Evolutionary conservation across 2,888 invertebrate genomes (phyloP).

Genomic region (Chorisops tibialis): DNA sequence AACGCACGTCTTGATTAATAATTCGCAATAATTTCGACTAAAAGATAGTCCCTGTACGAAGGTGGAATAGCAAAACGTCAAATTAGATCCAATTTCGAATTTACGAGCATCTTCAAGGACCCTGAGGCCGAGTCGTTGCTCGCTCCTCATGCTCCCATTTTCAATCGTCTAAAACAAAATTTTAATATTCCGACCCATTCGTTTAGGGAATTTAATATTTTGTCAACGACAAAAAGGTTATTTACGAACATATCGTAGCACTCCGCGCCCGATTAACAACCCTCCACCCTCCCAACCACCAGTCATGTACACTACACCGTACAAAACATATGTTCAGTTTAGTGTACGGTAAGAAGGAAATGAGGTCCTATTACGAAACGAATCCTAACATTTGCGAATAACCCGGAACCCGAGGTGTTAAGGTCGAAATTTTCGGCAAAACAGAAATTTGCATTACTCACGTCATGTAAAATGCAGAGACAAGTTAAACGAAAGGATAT

Average conservation of each 20-base stretch:
- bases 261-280: slow-evolving; percentile 2
- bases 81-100: slow-evolving; percentile 8
- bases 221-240: slow-evolving; percentile 24
- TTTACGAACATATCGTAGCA: not conserved
- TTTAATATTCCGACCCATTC: slow-evolving; percentile 18
- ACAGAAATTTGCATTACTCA: slow-evolving; percentile 28
- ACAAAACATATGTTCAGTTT: slow-evolving; percentile 1
- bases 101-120: not conserved
- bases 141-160: not conserved
- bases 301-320: too few relatives aligned
- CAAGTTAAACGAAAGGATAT: slow-evolving; percentile 23
- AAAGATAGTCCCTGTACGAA: too few relatives aligned
- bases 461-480: slow-evolving; percentile 17
- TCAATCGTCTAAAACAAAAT: not conserved
- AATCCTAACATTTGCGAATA: not conserved
- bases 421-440: not conserved
- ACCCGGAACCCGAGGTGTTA: not conserved
- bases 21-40: too few relatives aligned
- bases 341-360: slow-evolving; percentile 1
- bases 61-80: not conserved
- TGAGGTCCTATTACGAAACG: not conserved
- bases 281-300: too few relatives aligned
- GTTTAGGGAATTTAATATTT: slow-evolving; percentile 16
- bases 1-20: too few relatives aligned
- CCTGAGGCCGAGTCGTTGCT: not conserved